Evolutionary conservation across 2,113 vertebrate species (phyloP).

Genomic region (Pica pica): DNA sequence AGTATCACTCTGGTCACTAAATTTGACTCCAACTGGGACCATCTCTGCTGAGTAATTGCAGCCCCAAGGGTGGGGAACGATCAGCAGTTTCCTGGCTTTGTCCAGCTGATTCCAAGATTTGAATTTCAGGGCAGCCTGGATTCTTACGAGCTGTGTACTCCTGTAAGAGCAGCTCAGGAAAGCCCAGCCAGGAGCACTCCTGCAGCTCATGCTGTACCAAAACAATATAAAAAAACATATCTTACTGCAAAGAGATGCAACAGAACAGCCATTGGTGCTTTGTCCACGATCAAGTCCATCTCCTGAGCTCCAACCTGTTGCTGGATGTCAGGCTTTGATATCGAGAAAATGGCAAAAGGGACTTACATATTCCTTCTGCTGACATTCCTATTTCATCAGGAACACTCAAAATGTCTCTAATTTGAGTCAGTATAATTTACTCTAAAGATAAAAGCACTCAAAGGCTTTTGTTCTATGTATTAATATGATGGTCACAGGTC

Average conservation of each 20-base stretch:
- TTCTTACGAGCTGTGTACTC: background rate
- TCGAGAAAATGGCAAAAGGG: background rate
- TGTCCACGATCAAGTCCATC: rapidly evolving
- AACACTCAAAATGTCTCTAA: background rate
- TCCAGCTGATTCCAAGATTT: background rate
- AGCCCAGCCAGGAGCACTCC: background rate
- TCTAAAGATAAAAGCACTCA: background rate
- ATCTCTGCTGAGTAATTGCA: background rate
- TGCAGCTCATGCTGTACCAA: background rate
- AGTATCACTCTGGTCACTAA: too few species aligned
- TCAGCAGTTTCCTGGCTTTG: background rate
- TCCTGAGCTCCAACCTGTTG: background rate
- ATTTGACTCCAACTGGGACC: background rate
- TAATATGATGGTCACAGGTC: background rate
- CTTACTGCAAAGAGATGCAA: background rate
- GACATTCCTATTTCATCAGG: background rate
- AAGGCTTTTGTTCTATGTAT: background rate
- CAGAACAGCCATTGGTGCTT: background rate
- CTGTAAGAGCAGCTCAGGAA: background rate
- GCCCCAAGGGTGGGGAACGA: background rate
- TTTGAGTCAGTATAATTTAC: background rate
- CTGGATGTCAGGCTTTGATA: background rate
- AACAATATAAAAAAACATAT: background rate
- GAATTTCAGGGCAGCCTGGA: background rate
- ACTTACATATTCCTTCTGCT: background rate